Evolutionary conservation across 2,113 vertebrate species (phyloP).

Genomic region (Osmerus mordax): DNA sequence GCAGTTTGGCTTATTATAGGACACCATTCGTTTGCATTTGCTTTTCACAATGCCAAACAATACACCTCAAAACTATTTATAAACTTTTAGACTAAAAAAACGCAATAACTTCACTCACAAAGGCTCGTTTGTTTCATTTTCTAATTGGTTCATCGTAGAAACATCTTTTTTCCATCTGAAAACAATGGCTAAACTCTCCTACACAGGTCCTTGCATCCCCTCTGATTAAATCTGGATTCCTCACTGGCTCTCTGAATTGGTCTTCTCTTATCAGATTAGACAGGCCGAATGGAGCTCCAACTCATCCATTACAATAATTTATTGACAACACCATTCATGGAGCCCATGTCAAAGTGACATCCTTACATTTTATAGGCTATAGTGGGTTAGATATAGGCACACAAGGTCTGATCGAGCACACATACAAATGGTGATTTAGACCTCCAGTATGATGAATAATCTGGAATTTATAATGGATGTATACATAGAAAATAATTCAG

Average conservation of each 20-base stretch:
- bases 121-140: slow-evolving; percentile 82
- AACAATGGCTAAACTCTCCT: slow-evolving; percentile 84
- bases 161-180: slow-evolving; percentile 82
- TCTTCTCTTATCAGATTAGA: slow-evolving; percentile 88
- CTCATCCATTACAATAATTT: slow-evolving; percentile 96
- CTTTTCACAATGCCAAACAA: slow-evolving; percentile 8
- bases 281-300: slow-evolving; percentile 85
- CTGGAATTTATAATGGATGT: too few species aligned
- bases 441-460: too few species aligned
- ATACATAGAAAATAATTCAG: too few species aligned
- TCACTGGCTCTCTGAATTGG: slow-evolving; percentile 90
- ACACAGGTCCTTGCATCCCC: slow-evolving; percentile 85
- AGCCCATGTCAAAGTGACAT: slow-evolving; percentile 80
- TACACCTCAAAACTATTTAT: slow-evolving; percentile 1
- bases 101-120: slow-evolving; percentile 48
- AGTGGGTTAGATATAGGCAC: background rate
- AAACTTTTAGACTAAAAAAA: slow-evolving; percentile 44
- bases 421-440: background rate
- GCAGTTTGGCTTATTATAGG: too few species aligned
- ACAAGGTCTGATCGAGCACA: background rate
- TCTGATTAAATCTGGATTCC: slow-evolving; percentile 96
- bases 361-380: slow-evolving; percentile 51
- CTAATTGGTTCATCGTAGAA: slow-evolving; percentile 85
- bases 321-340: slow-evolving; percentile 84
- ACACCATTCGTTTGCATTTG: background rate